Base-by-base conservation (phyloP, 2,888 invertebrate genomes). In the Lottia gigantea region DNA sequence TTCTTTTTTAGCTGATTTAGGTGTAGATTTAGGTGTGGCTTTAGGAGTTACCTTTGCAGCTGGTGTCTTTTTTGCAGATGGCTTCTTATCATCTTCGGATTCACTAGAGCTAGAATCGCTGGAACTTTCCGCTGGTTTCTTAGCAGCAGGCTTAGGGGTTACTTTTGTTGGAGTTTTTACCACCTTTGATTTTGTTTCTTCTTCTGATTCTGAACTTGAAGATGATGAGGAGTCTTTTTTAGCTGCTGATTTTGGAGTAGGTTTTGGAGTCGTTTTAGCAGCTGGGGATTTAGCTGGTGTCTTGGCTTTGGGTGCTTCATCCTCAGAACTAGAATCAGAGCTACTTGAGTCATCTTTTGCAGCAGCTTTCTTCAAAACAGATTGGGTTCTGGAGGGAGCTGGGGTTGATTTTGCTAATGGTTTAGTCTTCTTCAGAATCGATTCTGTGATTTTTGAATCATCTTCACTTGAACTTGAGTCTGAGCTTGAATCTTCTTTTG, bases 31-130 rank as follows among this genome's bases (percentile, higher is more conserved):
- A 49, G 65, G 62, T 49, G 66, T 66, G 31, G 65, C 31, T 67
- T 69, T 70, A 12, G 49, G 61, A 45, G 66, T 67, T 16, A 67
- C 61, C 64, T 72, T 76, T 45, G 69, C 15, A 11, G 74, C 31
- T 1, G 69, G 47, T 47, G 64, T 46, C 46, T 71, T 72, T 49
- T 64, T 64, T 2, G 62, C 61, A 25, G 67, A 25, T 46, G 64
- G 46, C n/a, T 68, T 65, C n/a, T 71, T 69, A 16, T 81, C 81
- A 14, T 78, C 76, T 76, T 79, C 79, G 19, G 78, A 77, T 63
- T 79, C 79, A 45, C 63, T 66, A 40, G 49, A 25, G 15, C 62
- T 66, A n/a, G 40, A 31, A n/a, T 16, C 64, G 19, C 81, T 79
- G 67, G 80, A 80, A 26, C 72, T 73, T 14, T 64, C 62, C 14